Evolutionary conservation across 2,797 vertebrate species (phyloP).

Genomic region (Poecile montanus): DNA sequence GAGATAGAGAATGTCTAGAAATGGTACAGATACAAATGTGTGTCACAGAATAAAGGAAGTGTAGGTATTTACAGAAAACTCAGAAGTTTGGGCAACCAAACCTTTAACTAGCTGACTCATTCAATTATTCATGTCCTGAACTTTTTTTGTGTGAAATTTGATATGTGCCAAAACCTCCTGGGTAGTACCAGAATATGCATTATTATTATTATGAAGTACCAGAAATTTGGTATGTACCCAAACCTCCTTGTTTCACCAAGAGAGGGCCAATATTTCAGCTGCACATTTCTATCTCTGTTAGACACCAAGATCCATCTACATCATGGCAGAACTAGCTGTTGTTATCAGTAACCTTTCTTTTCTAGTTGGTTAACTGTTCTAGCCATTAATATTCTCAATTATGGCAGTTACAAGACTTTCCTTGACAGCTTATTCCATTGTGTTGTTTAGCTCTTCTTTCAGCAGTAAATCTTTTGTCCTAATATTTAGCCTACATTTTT

Average conservation of each 20-base stretch:
- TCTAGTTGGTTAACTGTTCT: not conserved
- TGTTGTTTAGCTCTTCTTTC: constrained; percentile 20
- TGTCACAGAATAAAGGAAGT: not conserved
- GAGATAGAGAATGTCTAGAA: not conserved
- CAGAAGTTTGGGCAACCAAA: not conserved
- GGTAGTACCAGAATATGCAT: not conserved
- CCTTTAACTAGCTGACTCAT: not conserved
- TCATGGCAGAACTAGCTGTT: not conserved
- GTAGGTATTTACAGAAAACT: not conserved
- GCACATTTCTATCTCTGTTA: not conserved
- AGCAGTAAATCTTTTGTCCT: constrained; percentile 45
- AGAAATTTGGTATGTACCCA: not conserved
- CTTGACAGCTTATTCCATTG: constrained; percentile 17
- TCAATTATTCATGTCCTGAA: not conserved
- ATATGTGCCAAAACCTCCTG: not conserved
- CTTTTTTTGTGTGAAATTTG: not conserved
- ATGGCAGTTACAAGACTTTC: constrained; percentile 27
- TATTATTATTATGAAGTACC: no score
- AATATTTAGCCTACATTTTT: constrained; percentile 58
- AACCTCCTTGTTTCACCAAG: not conserved
- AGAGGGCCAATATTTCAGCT: not conserved
- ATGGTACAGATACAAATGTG: not conserved
- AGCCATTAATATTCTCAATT: constrained; percentile 33
- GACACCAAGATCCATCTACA: not conserved
- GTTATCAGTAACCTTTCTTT: not conserved